Evolutionary conservation across 2,113 vertebrate species (phyloP), one percentile per base, ranked within the genome.

Genomic region (Ptilorrhoa leucosticta): DNA sequence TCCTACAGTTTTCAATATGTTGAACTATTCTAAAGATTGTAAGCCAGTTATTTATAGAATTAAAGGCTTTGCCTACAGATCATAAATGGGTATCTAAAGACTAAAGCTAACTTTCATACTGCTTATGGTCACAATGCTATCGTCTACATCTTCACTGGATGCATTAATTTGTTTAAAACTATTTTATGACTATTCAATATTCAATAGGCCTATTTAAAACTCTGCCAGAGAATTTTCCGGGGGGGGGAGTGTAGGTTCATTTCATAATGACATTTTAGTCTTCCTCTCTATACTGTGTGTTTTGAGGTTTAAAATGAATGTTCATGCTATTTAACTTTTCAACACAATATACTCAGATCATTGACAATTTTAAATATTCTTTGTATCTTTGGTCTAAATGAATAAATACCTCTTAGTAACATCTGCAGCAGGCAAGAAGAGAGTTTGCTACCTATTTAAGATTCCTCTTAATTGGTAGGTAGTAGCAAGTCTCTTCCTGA

Each of bases 191-290:
- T 44, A 47, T 11, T 69, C 40, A 65, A 39, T 51, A 64, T 15
- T 65, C 37, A 65, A 70, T 8, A 78, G 9, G 23, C 8, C 35
- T 68, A 26, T 8, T 66, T 78, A 58, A 71, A 68, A 79, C 8
- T 35, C 51, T 28, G 7, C 15, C 76, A 58, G 21, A 77, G 26
- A 66, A 80, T 1, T 80, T 60, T 8, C 37, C 3, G 2, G 18
- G 3, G 18, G 3, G 10, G 2, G 7, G 1, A 30, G 0, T 2
- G 2, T 5, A 83, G 8, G 13, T 39, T 60, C 1, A 68, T n/a
- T 84, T 57, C 56, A 78, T n/a, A 78, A 50, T 11, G 11, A 77
- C n/a, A 30, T 60, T 94, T 84, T 44, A 37, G 19, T 78, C 50
- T 50, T 85, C n/a, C 35, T 64, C n/a, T 66, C 50, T 40, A 20